Base-by-base conservation (phyloP, 1,140 invertebrate genomes). In the Lepidurus apus region DNA sequence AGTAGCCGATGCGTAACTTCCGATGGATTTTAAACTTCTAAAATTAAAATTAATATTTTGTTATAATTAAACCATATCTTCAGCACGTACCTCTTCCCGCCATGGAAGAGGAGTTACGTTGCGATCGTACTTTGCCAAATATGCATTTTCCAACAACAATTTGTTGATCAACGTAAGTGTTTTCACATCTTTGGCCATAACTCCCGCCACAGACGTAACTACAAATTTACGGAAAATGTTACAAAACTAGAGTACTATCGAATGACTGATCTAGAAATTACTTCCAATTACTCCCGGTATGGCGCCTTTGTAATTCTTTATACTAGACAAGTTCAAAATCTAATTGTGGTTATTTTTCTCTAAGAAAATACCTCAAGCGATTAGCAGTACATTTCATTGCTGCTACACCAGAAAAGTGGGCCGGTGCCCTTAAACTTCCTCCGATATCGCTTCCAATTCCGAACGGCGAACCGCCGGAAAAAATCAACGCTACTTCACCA, bases 401-500 rank as follows among this genome's bases (percentile, higher is more conserved):
- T 77, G 74, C 82, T 4, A 84, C 77, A 13, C 84, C 84, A 83
- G 82, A 83, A 79, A 84, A 82, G 43, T 78, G 73, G 26, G 85
- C 82, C 24, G 86, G 86, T 83, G 87, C 85, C 13, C 87, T 80
- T 42, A 87, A 85, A 77, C 86, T 87, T 1, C 86, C 86, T 5
- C 86, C 87, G 76, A 88, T 86, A 81, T 88, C 87, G 34, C 84
- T 85, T 7, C 87, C 87, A 65, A 88, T 81, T 26, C 84, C 84
- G 53, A 85, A 43, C 1, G 81, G 53, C 1, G 83, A 83, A n/a
- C 83, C 84, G 45, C 83, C 82, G 11, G 24, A 75, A 24, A 47
- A 83, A 53, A 85, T 83, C n/a, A 85, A 79, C 42, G 81, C 80
- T 7, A 78, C 82, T 82, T 85, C 83, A 26, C 83, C 83, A n/a